These are phyloP conservation scores for Sanderia malayensis DNA, from an alignment of 30 jellyfish, hydroid and myxozoan species.

Conservation along the genomic window DNA sequence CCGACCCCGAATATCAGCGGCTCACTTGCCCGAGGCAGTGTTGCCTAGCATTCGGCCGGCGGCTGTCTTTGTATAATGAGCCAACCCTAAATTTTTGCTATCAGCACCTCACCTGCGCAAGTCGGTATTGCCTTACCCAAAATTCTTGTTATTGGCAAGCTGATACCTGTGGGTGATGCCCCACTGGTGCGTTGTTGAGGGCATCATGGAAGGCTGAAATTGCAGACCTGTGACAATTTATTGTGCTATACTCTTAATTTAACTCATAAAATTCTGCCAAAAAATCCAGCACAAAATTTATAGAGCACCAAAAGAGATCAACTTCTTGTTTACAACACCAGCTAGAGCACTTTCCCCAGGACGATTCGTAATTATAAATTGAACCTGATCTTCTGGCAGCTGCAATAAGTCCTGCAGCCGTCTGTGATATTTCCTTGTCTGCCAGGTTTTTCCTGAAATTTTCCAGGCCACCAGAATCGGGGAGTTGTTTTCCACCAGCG, in stretches of 20 bases:
- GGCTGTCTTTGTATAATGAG: too few relatives aligned
- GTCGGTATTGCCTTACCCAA: too few relatives aligned
- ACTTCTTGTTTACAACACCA: slow-evolving; percentile 34
- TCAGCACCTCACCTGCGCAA: too few relatives aligned
- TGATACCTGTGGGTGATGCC: slow-evolving; percentile 21
- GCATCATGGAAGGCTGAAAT: slow-evolving; percentile 20
- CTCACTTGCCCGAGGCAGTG: too few relatives aligned
- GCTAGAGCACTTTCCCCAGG: slow-evolving; percentile 51
- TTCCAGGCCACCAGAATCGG: too few relatives aligned
- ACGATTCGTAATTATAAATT: slow-evolving; percentile 37
- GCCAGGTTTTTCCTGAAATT: slow-evolving; percentile 37
- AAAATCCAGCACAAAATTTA: slow-evolving; percentile 12
- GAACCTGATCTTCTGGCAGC: slow-evolving; percentile 31
- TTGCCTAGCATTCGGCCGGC: too few relatives aligned
- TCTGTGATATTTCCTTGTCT: slow-evolving; percentile 12
- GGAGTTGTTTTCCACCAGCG: too few relatives aligned
- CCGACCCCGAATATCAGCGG: too few relatives aligned
- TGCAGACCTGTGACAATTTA: slow-evolving; percentile 28
- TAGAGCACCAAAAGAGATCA: slow-evolving; percentile 24
- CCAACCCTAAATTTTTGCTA: too few relatives aligned
- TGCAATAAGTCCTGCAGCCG: slow-evolving; percentile 42
- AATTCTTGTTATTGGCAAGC: too few relatives aligned
- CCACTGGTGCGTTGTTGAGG: slow-evolving; percentile 17
- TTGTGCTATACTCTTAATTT: slow-evolving; percentile 13
- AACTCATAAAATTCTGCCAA: slow-evolving; percentile 1